phyloP scores from a whole-genome alignment of 2,797 vertebrate genomes.

The Lithobates sylvaticus region DNA sequence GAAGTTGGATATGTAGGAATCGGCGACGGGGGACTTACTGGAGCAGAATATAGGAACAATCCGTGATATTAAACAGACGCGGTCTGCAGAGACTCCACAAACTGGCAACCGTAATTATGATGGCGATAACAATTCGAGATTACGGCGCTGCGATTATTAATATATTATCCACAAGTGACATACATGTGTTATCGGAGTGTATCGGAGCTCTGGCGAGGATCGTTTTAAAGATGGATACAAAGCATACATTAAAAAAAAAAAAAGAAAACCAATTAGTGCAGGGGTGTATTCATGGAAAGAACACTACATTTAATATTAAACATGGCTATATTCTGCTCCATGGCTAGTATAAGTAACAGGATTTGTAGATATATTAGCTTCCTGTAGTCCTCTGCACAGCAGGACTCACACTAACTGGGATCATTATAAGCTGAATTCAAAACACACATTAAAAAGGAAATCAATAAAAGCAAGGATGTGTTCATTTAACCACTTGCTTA shows the following conservation, averaged over 20 bases:
- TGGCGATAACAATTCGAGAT: background rate
- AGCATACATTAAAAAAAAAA: background rate
- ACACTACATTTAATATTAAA: no score
- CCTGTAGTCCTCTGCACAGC: no score
- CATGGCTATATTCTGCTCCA: no score
- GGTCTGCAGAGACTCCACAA: slow-evolving; percentile 6
- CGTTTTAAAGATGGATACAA: background rate
- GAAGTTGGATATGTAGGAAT: slow-evolving; percentile 1
- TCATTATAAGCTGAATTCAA: background rate
- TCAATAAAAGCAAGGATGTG: no score
- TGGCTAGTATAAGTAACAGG: no score
- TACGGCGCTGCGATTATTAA: background rate
- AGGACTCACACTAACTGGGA: background rate
- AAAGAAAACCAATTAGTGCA: no score
- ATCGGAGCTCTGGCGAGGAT: background rate
- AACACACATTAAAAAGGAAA: no score
- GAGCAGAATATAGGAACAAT: slow-evolving; percentile 7
- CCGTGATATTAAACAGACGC: slow-evolving; percentile 5
- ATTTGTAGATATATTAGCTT: no score
- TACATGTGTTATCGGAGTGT: background rate
- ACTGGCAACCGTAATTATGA: background rate
- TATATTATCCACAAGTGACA: background rate
- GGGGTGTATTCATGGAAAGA: no score
- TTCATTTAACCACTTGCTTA: no score
- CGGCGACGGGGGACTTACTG: slow-evolving; percentile 3